A percentile compares a stretch with the other conserved stretches of the same genome.
Evolutionary conservation across 2,888 invertebrate species (phyloP).

Genomic region (Plemyria rubiginata): DNA sequence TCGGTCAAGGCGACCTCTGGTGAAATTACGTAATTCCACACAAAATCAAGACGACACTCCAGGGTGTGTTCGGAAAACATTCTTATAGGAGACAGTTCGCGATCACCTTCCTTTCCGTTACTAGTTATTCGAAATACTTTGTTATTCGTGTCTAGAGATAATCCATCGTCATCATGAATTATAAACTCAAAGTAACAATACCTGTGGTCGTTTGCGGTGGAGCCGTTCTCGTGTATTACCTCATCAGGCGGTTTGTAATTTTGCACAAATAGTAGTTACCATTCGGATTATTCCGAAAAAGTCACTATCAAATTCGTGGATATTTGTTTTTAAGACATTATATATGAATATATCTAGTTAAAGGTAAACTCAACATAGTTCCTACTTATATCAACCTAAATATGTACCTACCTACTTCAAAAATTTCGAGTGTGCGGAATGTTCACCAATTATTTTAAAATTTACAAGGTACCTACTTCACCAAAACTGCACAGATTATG

Average conservation of each 20-base stretch:
- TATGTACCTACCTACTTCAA: too few relatives aligned
- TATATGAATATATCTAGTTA: too few relatives aligned
- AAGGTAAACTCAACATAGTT: background rate
- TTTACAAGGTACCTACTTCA: too few relatives aligned
- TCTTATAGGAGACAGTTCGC: slow-evolving; percentile 63
- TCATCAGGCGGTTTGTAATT: slow-evolving; percentile 82
- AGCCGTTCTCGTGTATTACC: slow-evolving; percentile 81
- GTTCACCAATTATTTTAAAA: too few relatives aligned
- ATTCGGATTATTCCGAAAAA: background rate
- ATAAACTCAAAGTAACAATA: slow-evolving; percentile 80
- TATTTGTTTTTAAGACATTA: too few relatives aligned
- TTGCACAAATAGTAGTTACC: slow-evolving; percentile 15
- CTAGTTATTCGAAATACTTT: slow-evolving; percentile 37
- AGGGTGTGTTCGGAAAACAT: slow-evolving; percentile 80
- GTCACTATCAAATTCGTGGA: background rate
- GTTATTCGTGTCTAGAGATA: slow-evolving; percentile 31
- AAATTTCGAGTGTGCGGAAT: background rate
- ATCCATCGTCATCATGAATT: slow-evolving; percentile 74
- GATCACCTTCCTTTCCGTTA: slow-evolving; percentile 58
- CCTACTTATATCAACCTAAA: background rate
- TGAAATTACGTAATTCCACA: slow-evolving; percentile 81
- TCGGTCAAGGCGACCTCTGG: slow-evolving; percentile 82
- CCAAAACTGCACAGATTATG: slow-evolving; percentile 10
- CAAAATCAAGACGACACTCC: slow-evolving; percentile 65
- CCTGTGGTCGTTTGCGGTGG: slow-evolving; percentile 82